A percentile compares a stretch with the other conserved stretches of the same genome.
These are phyloP conservation scores for Ryuthela nishihirai DNA, from an alignment of 2,888 invertebrate species.

Conservation along the genomic window DNA sequence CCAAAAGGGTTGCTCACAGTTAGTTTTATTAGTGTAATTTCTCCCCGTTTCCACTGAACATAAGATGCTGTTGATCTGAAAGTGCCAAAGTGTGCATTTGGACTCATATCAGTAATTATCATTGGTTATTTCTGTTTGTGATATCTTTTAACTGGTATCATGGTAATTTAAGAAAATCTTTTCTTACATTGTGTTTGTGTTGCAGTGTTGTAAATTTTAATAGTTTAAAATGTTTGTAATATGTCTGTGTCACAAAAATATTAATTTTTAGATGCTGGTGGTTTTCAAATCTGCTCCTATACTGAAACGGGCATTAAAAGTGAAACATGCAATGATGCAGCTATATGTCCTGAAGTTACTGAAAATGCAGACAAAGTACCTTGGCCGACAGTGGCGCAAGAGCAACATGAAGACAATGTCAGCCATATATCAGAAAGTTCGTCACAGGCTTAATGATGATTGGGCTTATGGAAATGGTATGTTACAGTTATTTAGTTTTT, in stretches of 20 bases:
- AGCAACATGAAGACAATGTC: conserved; percentile 99
- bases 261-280: conserved; percentile 72
- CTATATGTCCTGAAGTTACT: conserved; percentile 94
- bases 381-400: conserved; percentile 98
- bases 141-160: too few relatives aligned
- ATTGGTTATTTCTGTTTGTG: too few relatives aligned
- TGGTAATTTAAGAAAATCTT: too few relatives aligned
- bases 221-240: background rate
- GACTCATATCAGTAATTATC: too few relatives aligned
- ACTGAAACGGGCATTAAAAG: conserved; percentile 89
- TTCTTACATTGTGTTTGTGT: too few relatives aligned
- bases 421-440: conserved; percentile 90
- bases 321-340: conserved; percentile 94
- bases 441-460: conserved; percentile 76
- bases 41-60: too few relatives aligned
- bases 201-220: too few relatives aligned
- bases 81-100: too few relatives aligned
- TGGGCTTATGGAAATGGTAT: conserved; percentile 97
- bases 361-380: conserved; percentile 99
- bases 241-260: background rate
- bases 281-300: conserved; percentile 99
- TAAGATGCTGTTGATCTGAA: too few relatives aligned
- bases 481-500: too few relatives aligned
- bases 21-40: too few relatives aligned
- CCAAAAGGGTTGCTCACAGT: too few relatives aligned